Base-by-base conservation (phyloP, 2,113 vertebrate species). In the Triplophysa siluroides region DNA sequence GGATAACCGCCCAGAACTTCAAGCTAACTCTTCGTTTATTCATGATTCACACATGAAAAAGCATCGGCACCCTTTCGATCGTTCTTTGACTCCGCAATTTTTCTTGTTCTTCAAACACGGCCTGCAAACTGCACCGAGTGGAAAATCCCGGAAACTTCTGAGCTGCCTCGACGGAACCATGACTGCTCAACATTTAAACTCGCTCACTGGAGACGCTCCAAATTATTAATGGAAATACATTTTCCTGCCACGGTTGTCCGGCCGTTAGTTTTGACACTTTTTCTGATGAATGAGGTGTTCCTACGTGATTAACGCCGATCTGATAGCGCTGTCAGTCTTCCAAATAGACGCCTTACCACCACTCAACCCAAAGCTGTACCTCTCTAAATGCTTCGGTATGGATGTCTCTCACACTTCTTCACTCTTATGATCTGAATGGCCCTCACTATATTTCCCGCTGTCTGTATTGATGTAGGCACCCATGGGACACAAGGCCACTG, bases 311-410 rank as follows among this genome's bases (percentile, higher is more conserved):
- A 93, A 93, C 83, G 83, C 43, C 11, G 84, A 87, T 86, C 85
- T 87, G 88, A 92, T 91, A 86, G 86, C 84, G 78, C 90, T 91
- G 92, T 92, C 92, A 90, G 80, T 92, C 90, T 90, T 93, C 90
- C 87, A 91, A 93, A 92, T 90, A 89, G 90, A 88, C 90, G 70
- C 81, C 83, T 87, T 86, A 87, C 81, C 83, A 18, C 74, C 64
- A 81, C 81, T 89, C 81, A 85, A 88, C 91, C 83, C 81, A 52
- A 70, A 70, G 78, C 86, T 81, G 83, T 85, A 76, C 81, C 84
- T 71, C 82, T 89, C 88, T 85, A 90, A 91, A 90, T 91, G 88
- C 88, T 81, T 74, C 84, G 80, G 78, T 83, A 81, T 84, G 78
- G 87, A 88, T 81, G 85, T 91, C 89, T 89, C 78, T 33, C 73